These are phyloP conservation scores for Ceratina calcarata DNA, from an alignment of 1,140 invertebrate species.

Conservation along the genomic window DNA sequence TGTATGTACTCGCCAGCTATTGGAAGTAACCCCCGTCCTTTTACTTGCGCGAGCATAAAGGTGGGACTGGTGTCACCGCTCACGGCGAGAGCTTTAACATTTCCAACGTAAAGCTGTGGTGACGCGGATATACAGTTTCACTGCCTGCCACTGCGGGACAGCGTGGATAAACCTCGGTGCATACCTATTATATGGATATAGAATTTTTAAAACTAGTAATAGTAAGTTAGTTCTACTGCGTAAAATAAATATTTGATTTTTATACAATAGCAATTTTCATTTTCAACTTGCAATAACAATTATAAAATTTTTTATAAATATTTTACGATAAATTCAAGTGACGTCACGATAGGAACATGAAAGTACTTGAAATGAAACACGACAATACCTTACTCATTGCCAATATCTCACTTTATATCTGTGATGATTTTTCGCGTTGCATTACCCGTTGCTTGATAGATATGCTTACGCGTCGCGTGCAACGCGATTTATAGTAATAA, in stretches of 20 bases:
- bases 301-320: too few relatives aligned
- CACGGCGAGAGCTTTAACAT: background rate
- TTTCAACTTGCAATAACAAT: too few relatives aligned
- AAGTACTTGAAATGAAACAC: background rate
- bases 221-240: too few relatives aligned
- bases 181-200: too few relatives aligned
- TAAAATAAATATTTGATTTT: too few relatives aligned
- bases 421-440: conserved; percentile 6
- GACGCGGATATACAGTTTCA: background rate
- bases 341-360: background rate
- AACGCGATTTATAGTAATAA: conserved; percentile 23
- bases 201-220: too few relatives aligned
- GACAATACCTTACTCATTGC: too few relatives aligned
- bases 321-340: too few relatives aligned
- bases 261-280: too few relatives aligned
- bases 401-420: background rate
- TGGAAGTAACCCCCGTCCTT: background rate
- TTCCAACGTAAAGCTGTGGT: background rate
- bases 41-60: too few relatives aligned
- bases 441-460: background rate
- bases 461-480: background rate
- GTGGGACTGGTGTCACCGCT: background rate
- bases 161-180: too few relatives aligned
- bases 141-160: background rate
- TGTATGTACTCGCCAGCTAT: background rate